Evolutionary conservation across 2,797 vertebrate species (phyloP), one percentile per base, ranked within the genome.

Genomic region (Coregonus ussuriensis): DNA sequence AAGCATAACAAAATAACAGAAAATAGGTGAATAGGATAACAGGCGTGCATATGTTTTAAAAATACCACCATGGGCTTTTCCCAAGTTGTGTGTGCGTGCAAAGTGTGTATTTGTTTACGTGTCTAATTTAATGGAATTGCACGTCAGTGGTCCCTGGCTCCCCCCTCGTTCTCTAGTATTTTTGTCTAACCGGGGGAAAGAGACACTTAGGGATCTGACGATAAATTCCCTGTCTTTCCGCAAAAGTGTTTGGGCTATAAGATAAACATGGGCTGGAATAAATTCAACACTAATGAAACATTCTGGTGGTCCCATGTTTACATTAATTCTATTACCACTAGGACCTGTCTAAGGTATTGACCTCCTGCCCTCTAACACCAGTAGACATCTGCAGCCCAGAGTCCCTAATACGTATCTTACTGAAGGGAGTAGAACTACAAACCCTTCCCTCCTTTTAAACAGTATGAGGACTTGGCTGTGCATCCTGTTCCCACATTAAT

Each of bases 271-370:
- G 77, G 62, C 41, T 87, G 78, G 76, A 79, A 89, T 82, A 82
- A 81, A 84, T 84, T 78, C 73, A 77, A 76, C 80, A 74, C 18
- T 82, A 79, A 78, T 74, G 83, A 86, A 85, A 77, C 84, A 83
- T 85, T 87, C 87, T 86, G 89, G 90, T 91, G 91, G 89, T 85
- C 72, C n/a, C 18, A 71, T 88, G 82, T 90, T 90, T 88, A 88
- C 82, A 81, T 74, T 52, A 62, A 31, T 74, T 37, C 78, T 83
- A 79, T 74, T 77, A n/a, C 72, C 73, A 79, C 68, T 13, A 67
- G 18, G 33, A 69, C 67, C 67, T 9, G 4, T n/a, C 67, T 47
- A 33, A 74, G 73, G n/a, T 35, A 37, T 52, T 33, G 31, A 75
- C 52, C 68, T 6, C 54, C 6, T 37, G 25, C 51, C 51, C 71